Conservation (phyloP, 2,113 vertebrate species). For the Abramis brama region DNA sequence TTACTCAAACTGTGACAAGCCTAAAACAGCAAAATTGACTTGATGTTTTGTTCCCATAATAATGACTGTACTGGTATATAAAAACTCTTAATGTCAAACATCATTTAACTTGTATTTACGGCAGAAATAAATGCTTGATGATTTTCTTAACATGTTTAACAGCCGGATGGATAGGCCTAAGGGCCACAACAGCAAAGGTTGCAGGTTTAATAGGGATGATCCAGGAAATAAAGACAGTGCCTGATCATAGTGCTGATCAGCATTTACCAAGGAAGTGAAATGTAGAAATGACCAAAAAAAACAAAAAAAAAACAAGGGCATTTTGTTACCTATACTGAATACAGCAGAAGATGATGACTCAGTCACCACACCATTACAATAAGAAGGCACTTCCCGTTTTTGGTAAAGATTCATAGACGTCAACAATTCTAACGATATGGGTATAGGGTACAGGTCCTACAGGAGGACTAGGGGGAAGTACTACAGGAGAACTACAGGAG, state of each 20-base stretch:
- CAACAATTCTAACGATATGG: constrained; percentile 95
- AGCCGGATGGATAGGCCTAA: background rate
- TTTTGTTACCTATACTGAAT: background rate
- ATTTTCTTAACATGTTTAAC: background rate
- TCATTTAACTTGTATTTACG: background rate
- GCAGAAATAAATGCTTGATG: background rate
- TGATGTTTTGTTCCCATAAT: background rate
- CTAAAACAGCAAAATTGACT: background rate
- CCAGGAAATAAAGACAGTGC: background rate
- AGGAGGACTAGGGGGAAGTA: too few relatives aligned
- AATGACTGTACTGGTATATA: background rate
- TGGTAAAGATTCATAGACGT: constrained; percentile 94
- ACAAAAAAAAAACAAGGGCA: background rate
- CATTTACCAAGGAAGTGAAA: background rate
- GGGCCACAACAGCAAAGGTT: background rate
- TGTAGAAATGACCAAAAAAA: background rate
- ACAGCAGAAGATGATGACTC: background rate
- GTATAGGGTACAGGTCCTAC: constrained; percentile 71
- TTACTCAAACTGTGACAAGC: background rate
- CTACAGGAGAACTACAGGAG: constrained; percentile 41
- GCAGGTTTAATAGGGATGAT: background rate
- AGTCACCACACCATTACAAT: constrained; percentile 95
- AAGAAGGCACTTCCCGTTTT: constrained; percentile 90
- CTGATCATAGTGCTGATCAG: background rate
- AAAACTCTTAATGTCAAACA: background rate